These are phyloP conservation scores for Protonemura montana DNA, from an alignment of 2,888 invertebrate species.

Conservation along the genomic window DNA sequence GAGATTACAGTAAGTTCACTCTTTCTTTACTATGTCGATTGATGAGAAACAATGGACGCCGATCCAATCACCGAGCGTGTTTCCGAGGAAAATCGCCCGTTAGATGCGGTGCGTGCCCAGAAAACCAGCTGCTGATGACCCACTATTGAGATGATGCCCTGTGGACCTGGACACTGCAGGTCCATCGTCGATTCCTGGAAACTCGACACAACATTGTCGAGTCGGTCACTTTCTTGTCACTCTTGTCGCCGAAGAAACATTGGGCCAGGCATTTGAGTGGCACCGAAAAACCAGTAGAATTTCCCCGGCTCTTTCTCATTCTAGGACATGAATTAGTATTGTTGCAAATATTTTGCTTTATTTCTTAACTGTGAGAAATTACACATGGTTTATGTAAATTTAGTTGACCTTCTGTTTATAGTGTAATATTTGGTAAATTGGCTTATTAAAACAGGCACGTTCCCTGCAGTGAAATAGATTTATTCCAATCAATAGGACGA, in stretches of 20 bases:
- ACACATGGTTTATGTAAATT: background rate
- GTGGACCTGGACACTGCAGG: background rate
- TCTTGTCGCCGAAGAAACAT: too few relatives aligned
- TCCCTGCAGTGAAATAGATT: background rate
- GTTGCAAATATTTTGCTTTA: background rate
- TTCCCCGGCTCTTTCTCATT: background rate
- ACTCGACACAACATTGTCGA: background rate
- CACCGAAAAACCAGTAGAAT: background rate
- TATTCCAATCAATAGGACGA: background rate
- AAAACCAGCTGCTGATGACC: background rate
- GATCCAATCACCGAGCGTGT: background rate
- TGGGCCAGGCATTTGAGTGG: too few relatives aligned
- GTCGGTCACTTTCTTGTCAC: background rate
- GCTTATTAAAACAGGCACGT: background rate
- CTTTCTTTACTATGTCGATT: slow-evolving; percentile 4
- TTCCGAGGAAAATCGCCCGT: background rate
- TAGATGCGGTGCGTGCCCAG: background rate
- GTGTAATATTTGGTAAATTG: background rate
- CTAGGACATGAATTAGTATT: background rate
- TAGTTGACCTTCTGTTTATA: background rate
- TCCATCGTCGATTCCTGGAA: background rate
- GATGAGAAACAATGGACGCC: background rate
- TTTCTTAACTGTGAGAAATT: background rate
- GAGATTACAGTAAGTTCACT: background rate
- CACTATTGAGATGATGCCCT: slow-evolving; percentile 12